Evolutionary conservation across 2,113 vertebrate genomes (phyloP).

Genomic region (Datnioides undecimradiatus): DNA sequence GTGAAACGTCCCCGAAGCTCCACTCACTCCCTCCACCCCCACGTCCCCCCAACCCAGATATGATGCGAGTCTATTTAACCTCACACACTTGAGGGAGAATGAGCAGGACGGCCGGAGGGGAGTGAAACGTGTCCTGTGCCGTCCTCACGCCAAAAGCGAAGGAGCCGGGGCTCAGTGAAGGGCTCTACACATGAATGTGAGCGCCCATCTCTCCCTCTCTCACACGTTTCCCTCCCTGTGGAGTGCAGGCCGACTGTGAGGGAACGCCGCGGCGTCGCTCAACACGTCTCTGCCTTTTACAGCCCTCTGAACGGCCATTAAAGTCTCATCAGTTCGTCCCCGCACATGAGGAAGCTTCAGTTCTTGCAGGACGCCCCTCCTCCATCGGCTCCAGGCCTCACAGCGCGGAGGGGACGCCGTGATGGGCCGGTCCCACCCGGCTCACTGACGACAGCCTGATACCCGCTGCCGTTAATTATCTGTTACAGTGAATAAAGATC

Average conservation of each 20-base stretch:
- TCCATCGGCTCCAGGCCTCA: constrained; percentile 17
- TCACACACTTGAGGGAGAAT: constrained; percentile 75
- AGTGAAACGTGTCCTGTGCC: constrained; percentile 63
- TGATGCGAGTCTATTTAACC: constrained; percentile 80
- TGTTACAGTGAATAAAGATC: neutral
- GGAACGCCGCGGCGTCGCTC: constrained; percentile 79
- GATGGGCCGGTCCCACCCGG: neutral
- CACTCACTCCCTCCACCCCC: constrained; percentile 8
- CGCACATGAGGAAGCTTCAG: constrained; percentile 91
- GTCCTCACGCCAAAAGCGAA: constrained; percentile 49
- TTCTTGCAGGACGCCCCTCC: constrained; percentile 77
- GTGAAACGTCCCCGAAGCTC: constrained; percentile 15
- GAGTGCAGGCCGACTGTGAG: constrained; percentile 83
- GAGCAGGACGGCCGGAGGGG: constrained; percentile 66
- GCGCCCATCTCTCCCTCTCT: constrained; percentile 37
- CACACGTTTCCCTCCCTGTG: constrained; percentile 69
- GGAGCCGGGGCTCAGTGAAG: constrained; percentile 66
- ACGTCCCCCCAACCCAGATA: constrained; percentile 52
- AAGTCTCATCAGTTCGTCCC: constrained; percentile 92
- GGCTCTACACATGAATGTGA: constrained; percentile 74
- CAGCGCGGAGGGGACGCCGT: neutral
- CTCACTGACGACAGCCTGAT: neutral
- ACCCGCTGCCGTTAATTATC: neutral
- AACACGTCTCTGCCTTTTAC: constrained; percentile 90
- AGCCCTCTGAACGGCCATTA: constrained; percentile 89